Percentiles rank a stretch among this genome's conserved stretches.
phyloP scores from a whole-genome alignment of 2,888 invertebrate species.

The Blera fallax region DNA sequence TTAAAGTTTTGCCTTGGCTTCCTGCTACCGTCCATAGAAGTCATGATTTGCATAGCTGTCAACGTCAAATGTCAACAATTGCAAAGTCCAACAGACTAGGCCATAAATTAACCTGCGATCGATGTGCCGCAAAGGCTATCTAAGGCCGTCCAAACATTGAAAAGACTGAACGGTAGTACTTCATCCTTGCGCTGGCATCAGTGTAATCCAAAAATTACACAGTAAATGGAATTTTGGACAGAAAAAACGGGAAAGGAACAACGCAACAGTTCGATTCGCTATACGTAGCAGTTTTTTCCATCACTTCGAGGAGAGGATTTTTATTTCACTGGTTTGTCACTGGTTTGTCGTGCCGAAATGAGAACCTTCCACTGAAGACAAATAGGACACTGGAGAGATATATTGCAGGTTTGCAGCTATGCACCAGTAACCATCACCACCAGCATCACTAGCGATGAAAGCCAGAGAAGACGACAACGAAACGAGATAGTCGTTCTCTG shows the following conservation, averaged over 20 bases:
- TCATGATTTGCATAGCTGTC: constrained; percentile 13
- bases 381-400: constrained; percentile 49
- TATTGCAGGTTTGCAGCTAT: constrained; percentile 52
- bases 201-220: constrained; percentile 49
- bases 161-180: background rate
- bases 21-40: background rate
- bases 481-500: constrained; percentile 10
- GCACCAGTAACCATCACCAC: constrained; percentile 26
- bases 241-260: background rate
- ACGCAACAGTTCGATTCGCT: background rate
- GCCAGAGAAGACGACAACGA: constrained; percentile 12
- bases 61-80: constrained; percentile 29
- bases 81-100: constrained; percentile 19
- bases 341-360: constrained; percentile 48
- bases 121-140: background rate
- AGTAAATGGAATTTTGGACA: constrained; percentile 43
- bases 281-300: background rate
- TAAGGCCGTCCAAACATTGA: background rate
- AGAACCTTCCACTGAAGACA: constrained; percentile 42
- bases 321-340: constrained; percentile 55
- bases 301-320: constrained; percentile 26
- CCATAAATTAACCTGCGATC: constrained; percentile 33
- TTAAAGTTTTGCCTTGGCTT: background rate
- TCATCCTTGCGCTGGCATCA: constrained; percentile 12
- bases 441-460: constrained; percentile 15